phyloP scores from a whole-genome alignment of 2,113 vertebrate genomes.

The Dissostichus mawsoni region DNA sequence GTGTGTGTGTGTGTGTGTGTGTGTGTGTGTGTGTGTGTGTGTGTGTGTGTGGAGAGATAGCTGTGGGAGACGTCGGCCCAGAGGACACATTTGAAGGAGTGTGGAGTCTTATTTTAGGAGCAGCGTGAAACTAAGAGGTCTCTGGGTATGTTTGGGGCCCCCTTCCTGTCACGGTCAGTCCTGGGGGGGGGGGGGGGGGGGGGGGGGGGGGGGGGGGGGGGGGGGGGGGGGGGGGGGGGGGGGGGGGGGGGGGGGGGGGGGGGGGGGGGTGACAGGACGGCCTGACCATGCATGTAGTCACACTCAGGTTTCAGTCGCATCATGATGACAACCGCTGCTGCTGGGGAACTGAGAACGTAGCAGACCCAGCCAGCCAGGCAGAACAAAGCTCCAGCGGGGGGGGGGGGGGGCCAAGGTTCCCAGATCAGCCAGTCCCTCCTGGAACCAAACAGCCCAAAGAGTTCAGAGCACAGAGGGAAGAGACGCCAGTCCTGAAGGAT shows the following conservation, averaged over 20 bases:
- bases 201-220: conserved; percentile 66
- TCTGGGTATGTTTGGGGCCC: conserved; percentile 49
- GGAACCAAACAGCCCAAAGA: neutral
- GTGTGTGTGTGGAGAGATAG: conserved; percentile 14
- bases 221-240: conserved; percentile 70
- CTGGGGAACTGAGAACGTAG: conserved; percentile 52
- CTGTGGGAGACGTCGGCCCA: conserved; percentile 27
- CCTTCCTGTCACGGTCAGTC: conserved; percentile 71
- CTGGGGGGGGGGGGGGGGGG: conserved; percentile 71
- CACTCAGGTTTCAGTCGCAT: conserved; percentile 73
- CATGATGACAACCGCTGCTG: conserved; percentile 64
- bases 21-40: no score
- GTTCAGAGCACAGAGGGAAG: no score
- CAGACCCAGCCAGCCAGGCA: conserved; percentile 69
- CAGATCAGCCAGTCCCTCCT: conserved; percentile 46
- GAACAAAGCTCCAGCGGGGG: conserved; percentile 61
- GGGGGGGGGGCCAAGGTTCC: conserved; percentile 5
- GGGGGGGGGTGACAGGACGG: conserved; percentile 69
- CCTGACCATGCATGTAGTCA: conserved; percentile 76
- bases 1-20: no score
- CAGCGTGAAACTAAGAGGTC: conserved; percentile 60
- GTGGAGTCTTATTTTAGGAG: conserved; percentile 49
- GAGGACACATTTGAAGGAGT: conserved; percentile 27
- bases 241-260: conserved; percentile 68
- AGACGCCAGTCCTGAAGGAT: no score